A percentile compares a stretch with the other conserved stretches of the same genome.
These are phyloP conservation scores for Microtus ochrogaster DNA, from an alignment of 2,113 vertebrate genomes.

Conservation along the genomic window DNA sequence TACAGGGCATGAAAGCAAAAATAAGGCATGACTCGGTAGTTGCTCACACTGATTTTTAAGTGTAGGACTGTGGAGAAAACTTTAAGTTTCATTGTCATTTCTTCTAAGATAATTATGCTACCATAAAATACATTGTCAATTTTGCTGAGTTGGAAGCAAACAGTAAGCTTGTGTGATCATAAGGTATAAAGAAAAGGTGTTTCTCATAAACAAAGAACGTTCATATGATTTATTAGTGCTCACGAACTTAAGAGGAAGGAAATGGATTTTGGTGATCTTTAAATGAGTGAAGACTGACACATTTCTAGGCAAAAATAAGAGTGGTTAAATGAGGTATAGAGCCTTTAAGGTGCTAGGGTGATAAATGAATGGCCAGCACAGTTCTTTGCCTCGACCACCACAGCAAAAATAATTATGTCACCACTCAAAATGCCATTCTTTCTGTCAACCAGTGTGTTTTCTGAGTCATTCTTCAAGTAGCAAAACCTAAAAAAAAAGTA, in stretches of 20 bases:
- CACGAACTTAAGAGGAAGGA: background rate
- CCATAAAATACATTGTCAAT: slow-evolving; percentile 71
- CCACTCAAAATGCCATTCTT: background rate
- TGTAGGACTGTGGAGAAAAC: background rate
- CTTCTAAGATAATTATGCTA: slow-evolving; percentile 74
- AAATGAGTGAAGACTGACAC: background rate
- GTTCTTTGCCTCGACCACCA: background rate
- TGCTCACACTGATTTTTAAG: background rate
- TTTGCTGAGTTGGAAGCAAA: slow-evolving; percentile 53
- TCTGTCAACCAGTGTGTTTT: background rate
- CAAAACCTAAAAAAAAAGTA: background rate
- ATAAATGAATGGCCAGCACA: background rate
- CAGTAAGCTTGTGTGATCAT: slow-evolving; percentile 22
- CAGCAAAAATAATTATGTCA: background rate
- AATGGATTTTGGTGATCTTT: slow-evolving; percentile 8
- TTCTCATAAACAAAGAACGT: slow-evolving; percentile 45
- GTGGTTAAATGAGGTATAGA: background rate
- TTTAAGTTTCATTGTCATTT: slow-evolving; percentile 53
- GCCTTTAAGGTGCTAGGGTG: background rate
- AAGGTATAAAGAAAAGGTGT: slow-evolving; percentile 61
- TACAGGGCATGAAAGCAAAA: background rate
- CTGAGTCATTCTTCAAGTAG: background rate
- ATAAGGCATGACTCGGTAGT: background rate
- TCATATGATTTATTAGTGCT: slow-evolving; percentile 67
- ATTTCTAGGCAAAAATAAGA: background rate